A percentile compares a stretch with the other conserved stretches of the same genome.
These are phyloP conservation scores for Phrixothrix hirtus DNA, from an alignment of 2,888 invertebrate species.

Conservation along the genomic window DNA sequence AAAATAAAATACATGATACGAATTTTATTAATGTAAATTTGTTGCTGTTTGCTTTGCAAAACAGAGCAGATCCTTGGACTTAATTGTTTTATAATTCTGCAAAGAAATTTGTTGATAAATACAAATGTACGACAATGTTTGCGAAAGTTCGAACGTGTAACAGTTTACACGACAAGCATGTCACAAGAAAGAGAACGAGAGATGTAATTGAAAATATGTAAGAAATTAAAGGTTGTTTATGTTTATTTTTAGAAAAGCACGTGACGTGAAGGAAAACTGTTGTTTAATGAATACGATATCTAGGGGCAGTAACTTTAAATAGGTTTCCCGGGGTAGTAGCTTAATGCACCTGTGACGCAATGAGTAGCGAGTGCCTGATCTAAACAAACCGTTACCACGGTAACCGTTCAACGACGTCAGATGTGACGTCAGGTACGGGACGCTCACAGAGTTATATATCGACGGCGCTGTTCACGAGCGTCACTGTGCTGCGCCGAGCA, in stretches of 20 bases:
- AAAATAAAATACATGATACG: neutral
- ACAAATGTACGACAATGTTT: too few species aligned
- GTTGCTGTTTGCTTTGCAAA: neutral
- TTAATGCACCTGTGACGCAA: slow-evolving; percentile 65
- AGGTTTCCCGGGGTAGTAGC: slow-evolving; percentile 34
- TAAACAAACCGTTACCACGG: slow-evolving; percentile 53
- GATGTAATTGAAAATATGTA: too few species aligned
- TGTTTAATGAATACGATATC: slow-evolving; percentile 26
- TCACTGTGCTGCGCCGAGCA: slow-evolving; percentile 53
- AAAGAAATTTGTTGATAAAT: too few species aligned
- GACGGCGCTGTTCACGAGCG: slow-evolving; percentile 48
- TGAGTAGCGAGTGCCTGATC: slow-evolving; percentile 61
- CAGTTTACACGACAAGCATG: too few species aligned
- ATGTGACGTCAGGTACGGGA: slow-evolving; percentile 48
- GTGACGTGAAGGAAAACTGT: slow-evolving; percentile 20
- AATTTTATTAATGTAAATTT: neutral
- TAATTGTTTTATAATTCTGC: too few species aligned
- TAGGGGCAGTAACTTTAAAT: slow-evolving; percentile 30
- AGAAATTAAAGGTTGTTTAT: neutral
- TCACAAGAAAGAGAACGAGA: too few species aligned
- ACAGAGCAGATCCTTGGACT: neutral
- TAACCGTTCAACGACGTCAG: slow-evolving; percentile 52
- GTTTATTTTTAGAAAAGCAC: slow-evolving; percentile 17
- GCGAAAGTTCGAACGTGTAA: too few species aligned
- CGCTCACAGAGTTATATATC: slow-evolving; percentile 51